Evolutionary conservation across 2,113 vertebrate genomes (phyloP).

Genomic region (Tichodroma muraria): DNA sequence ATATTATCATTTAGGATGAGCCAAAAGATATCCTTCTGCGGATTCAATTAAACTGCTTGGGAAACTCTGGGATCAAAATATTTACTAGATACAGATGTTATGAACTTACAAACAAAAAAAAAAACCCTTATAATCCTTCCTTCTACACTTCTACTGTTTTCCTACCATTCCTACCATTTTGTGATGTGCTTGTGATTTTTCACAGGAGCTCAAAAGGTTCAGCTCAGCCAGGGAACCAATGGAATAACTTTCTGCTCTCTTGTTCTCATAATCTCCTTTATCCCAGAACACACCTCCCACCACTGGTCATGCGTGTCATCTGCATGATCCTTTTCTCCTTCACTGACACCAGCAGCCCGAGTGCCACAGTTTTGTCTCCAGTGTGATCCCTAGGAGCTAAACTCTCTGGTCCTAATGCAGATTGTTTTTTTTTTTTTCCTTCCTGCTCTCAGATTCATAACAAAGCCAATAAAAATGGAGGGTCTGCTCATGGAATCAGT

Average conservation of each 20-base stretch:
- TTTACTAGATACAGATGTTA: neutral
- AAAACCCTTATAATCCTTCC: neutral
- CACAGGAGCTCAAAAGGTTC: slow-evolving; percentile 12
- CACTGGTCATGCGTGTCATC: neutral
- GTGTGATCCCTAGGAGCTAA: neutral
- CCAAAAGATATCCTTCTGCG: neutral
- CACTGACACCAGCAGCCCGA: neutral
- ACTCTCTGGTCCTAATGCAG: neutral
- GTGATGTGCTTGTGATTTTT: slow-evolving; percentile 20
- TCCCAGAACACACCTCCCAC: neutral
- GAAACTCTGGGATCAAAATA: neutral
- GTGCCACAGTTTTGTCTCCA: neutral
- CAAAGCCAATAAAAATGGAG: neutral
- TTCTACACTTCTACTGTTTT: neutral
- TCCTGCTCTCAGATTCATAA: neutral
- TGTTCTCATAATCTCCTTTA: slow-evolving; percentile 4
- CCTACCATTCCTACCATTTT: neutral
- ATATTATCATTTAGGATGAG: neutral
- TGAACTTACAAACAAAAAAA: neutral
- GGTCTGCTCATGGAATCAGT: neutral
- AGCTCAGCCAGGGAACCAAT: neutral
- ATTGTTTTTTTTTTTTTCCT: neutral
- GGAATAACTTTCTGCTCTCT: neutral
- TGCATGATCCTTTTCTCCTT: neutral
- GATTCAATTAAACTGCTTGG: neutral